Evolutionary conservation across 1,140 invertebrate species (phyloP), one percentile per base, ranked within the genome.

Genomic region (Sweltsa coloradensis): DNA sequence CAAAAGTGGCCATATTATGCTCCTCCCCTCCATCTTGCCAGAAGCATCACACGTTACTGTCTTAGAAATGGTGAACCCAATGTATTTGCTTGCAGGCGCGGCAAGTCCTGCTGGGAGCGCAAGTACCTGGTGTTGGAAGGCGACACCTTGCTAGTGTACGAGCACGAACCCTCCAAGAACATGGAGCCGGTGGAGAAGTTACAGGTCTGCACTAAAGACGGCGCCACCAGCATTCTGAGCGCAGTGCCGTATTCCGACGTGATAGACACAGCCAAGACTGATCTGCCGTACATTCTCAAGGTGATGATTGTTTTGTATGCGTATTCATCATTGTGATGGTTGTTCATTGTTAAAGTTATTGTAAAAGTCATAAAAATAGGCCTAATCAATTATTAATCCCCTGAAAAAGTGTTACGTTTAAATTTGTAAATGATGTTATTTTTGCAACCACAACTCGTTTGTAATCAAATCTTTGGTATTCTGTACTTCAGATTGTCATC

Each of bases 251-350:
- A 73, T 31, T 69, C 79, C 1, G 79, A 79, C 36, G 66, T 81
- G 9, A 53, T 63, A 0, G 65, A 61, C 44, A 77, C 76, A 3
- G 78, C 76, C 2, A 71, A 65, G 27, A 73, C 73, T 11, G 81
- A 84, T 56, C 55, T 81, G 3, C 72, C 74, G 0, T 81, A 76
- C 53, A 70, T 83, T 16, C 63, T 83, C 36, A 74, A 78, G 53
- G 59, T 60, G 34, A 22, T 27, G n/a, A n/a, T n/a, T n/a, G n/a
- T n/a, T n/a, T n/a, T n/a, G n/a, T n/a, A n/a, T n/a, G n/a, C n/a
- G n/a, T n/a, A n/a, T n/a, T n/a, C n/a, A n/a, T n/a, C n/a, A n/a
- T n/a, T n/a, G n/a, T n/a, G n/a, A n/a, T n/a, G n/a, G n/a, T n/a
- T n/a, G n/a, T n/a, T n/a, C n/a, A n/a, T n/a, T n/a, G n/a, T n/a